A percentile compares a stretch with the other conserved stretches of the same genome.
Evolutionary conservation across 2,888 invertebrate genomes (phyloP).

Genomic region (Perizoma affinitatum): DNA sequence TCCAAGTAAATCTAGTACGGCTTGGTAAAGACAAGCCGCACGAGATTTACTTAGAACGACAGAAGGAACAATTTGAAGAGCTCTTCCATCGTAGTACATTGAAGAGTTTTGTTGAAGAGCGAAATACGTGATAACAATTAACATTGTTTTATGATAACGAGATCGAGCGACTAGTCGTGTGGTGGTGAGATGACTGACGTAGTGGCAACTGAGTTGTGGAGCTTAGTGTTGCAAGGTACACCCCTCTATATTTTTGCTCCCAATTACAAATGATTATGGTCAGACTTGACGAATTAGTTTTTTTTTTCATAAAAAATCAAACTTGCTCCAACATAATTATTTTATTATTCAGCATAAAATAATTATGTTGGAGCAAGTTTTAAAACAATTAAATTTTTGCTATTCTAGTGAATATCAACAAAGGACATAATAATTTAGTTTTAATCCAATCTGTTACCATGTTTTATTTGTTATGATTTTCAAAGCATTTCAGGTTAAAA

Average conservation of each 20-base stretch:
- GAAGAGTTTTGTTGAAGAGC: background rate
- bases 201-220: constrained; percentile 29
- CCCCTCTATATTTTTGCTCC: background rate
- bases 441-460: no score
- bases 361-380: no score
- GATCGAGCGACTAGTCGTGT: constrained; percentile 29
- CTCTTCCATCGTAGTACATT: background rate
- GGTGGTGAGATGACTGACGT: constrained; percentile 40
- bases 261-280: background rate
- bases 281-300: no score
- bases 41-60: constrained; percentile 79
- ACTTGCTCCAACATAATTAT: no score
- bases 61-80: constrained; percentile 31
- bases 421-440: no score
- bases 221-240: constrained; percentile 39
- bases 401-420: no score
- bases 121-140: no score
- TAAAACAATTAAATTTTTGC: no score
- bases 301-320: no score
- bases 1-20: constrained; percentile 72
- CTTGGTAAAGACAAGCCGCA: constrained; percentile 67
- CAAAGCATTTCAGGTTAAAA: no score
- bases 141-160: background rate
- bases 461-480: no score
- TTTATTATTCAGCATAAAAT: no score